Evolutionary conservation across 2,797 vertebrate species (phyloP), one percentile per base, ranked within the genome.

Genomic region (Petrocephalus sullivani): DNA sequence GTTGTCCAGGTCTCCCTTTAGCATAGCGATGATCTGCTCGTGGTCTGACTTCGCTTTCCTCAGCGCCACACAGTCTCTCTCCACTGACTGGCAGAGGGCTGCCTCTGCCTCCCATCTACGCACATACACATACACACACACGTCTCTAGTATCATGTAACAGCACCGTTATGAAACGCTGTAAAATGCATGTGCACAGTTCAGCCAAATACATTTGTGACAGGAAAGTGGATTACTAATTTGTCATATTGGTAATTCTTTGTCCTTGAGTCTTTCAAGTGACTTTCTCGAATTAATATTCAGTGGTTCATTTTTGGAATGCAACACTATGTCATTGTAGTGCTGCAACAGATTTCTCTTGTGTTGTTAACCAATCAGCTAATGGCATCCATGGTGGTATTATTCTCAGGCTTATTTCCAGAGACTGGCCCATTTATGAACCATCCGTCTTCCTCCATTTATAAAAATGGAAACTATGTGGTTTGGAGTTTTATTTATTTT

Each of bases 1-100:
- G 91, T 95, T 95, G 88, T 96, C 96, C 90, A 97, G 92, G 88
- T 96, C 95, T 81, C 95, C 95, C 75, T 93, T 90, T 87, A 97
- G 94, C 0, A 94, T 95, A 75, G 92, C 88, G 3, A 95, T 95
- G 88, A 96, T 91, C 92, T 95, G 95, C 87, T 95, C 94, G 0
- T 96, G 96, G 89, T 96, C 95, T 0, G 95, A 94, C 94, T 96
- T 97, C 0, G 94, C 95, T 88, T 95, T 94, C 90, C 87, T 93
- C 92, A 97, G 91, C 85, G 95, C 94, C 90, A 95, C 94, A 85
- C 96, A 96, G 91, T 97, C 96, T 61, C 95, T 93, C 90, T 96
- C 96, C 10, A 96, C 95, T 0, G 96, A 96, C 91, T 96, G 96
- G 89, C 95, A 95, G 58, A 96, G 87, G 0, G 93, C 91, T 84